Base-by-base conservation (phyloP, 2,888 invertebrate species). In the Meliscaeva auricollis region DNA sequence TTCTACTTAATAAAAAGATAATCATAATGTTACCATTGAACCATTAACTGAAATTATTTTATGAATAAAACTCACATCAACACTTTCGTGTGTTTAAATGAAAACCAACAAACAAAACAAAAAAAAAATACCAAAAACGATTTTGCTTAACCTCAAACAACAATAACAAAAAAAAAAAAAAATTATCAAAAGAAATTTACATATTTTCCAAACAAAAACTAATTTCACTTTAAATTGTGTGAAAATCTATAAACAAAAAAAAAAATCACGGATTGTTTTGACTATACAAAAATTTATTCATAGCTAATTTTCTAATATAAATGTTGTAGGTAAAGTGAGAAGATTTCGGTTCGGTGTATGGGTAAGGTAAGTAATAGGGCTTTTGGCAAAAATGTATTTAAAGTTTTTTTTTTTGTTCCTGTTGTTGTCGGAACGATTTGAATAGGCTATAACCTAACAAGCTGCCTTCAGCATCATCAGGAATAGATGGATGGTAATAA, bases 181-280 rank as follows among this genome's bases (percentile, higher is more conserved):
- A 48, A 17, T 26, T 41, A 70, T 22, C 26, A 72, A 35, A 20
- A 32, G n/a, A 26, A 50, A 73, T 73, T 73, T 17, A 73, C 72
- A 73, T 73, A 60, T 60, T 73, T 73, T 62, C 72, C 50, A 66
- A 30, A 72, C 72, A 48, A 62, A 50, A 73, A 73, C 60, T 56
- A 73, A 73, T 73, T 73, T 60, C 72, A 48, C 22, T 73, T 73
- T 73, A 73, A 73, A 73, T 50, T 38, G 32, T 41, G 26, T 38
- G 17, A 83, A 83, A 78, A 83, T 62, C 68, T 73, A 74, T 74
- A 54, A 50, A 58, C 50, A 54, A 38, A 56, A 50, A 56, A 56
- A 73, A 44, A 52, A 41, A 15, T 60, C 50, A 46, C 69, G 62
- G 75, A 84, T 79, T 84, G 79, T 84, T 79, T 84, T 75, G 79